Evolutionary conservation across 2,113 vertebrate species (phyloP).

Genomic region (Antechinus stuartii): DNA sequence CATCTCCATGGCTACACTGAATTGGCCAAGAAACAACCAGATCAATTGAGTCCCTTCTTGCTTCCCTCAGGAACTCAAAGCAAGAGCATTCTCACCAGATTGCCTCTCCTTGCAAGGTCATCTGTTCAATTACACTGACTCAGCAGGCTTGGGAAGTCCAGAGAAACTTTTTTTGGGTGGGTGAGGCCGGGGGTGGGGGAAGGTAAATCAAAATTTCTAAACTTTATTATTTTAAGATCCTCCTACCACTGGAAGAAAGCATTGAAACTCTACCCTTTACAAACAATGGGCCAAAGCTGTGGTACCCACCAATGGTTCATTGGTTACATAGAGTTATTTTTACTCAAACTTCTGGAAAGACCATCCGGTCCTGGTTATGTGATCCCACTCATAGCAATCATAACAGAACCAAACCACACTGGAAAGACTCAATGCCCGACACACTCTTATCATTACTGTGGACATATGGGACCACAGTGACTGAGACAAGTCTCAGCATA

Average conservation of each 20-base stretch:
- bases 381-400: constrained; percentile 65
- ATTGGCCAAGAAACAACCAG: not conserved
- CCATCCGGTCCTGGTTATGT: constrained; percentile 52
- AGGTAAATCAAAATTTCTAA: constrained; percentile 68
- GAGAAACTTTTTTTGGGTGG: constrained; percentile 50
- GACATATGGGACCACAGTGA: not conserved
- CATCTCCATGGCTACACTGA: not conserved
- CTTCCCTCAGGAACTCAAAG: not conserved
- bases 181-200: too few relatives aligned
- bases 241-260: constrained; percentile 75
- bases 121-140: constrained; percentile 58
- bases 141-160: constrained; percentile 60
- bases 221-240: constrained; percentile 73
- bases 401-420: constrained; percentile 57
- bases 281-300: constrained; percentile 28
- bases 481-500: not conserved
- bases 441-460: not conserved
- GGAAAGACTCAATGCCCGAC: constrained; percentile 14
- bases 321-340: constrained; percentile 68
- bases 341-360: constrained; percentile 74
- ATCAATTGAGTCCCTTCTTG: not conserved
- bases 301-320: constrained; percentile 38
- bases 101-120: constrained; percentile 24
- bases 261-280: constrained; percentile 70
- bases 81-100: not conserved